phyloP scores from a whole-genome alignment of 2,888 invertebrate genomes.

The Standfussiana lucernea region DNA sequence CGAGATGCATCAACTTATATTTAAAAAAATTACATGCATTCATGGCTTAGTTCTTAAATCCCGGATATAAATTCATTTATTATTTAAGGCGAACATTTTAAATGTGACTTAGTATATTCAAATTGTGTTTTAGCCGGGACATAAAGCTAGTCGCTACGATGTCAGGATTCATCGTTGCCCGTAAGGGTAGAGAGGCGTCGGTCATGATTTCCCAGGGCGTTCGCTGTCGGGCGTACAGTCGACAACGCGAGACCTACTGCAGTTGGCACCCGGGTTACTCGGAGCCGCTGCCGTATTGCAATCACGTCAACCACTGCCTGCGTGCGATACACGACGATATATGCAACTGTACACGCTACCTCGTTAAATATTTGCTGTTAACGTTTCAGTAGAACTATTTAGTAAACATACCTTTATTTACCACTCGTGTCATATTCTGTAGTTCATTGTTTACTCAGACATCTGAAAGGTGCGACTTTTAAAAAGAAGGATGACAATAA shows the following conservation, averaged over 20 bases:
- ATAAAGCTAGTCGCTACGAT: constrained; percentile 59
- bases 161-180: constrained; percentile 70
- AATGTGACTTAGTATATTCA: constrained; percentile 29
- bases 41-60: not conserved
- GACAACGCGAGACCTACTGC: constrained; percentile 70
- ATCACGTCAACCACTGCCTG: constrained; percentile 70
- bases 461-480: not conserved
- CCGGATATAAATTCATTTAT: not conserved
- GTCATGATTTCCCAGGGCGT: constrained; percentile 88
- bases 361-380: constrained; percentile 15
- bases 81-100: not conserved
- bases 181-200: constrained; percentile 72
- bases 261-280: constrained; percentile 66
- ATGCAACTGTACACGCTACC: constrained; percentile 32
- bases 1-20: constrained; percentile 61
- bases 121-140: constrained; percentile 41
- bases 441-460: not conserved
- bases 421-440: not conserved
- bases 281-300: constrained; percentile 74
- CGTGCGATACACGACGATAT: constrained; percentile 34
- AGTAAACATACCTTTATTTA: not conserved
- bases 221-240: constrained; percentile 77
- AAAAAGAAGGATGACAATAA: not conserved
- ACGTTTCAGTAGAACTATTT: not conserved
- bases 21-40: constrained; percentile 21